Evolutionary conservation across 37 sponge, comb jelly and placozoan species (phyloP).

Genomic region (Trichoplax adhaerens): DNA sequence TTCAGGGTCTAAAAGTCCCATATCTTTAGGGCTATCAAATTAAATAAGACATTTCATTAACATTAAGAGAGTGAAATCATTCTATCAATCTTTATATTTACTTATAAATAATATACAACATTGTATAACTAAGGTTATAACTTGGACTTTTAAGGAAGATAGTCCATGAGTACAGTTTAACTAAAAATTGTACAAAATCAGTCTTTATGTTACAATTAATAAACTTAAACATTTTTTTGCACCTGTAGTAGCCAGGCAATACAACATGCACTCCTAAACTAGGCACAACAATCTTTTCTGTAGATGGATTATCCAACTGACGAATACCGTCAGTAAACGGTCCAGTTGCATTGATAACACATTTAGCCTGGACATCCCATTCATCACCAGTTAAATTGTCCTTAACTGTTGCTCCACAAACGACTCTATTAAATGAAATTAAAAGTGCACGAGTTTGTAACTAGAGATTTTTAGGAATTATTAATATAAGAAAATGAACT

Average conservation of each 20-base stretch:
- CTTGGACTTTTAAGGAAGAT: too few species aligned
- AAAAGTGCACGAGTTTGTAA: not conserved
- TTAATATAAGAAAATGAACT: not conserved
- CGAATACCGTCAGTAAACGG: conserved; percentile 82
- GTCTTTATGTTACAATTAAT: too few species aligned
- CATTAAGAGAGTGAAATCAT: too few species aligned
- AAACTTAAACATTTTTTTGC: too few species aligned
- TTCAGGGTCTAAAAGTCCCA: conserved; percentile 91
- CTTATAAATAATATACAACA: too few species aligned
- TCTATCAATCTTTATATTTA: too few species aligned
- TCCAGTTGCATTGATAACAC: conserved; percentile 95
- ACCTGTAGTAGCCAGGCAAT: conserved; percentile 83
- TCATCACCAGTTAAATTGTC: conserved; percentile 60
- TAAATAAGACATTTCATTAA: not conserved
- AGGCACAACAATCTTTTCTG: conserved; percentile 53
- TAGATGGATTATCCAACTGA: conserved; percentile 60
- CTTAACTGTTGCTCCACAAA: conserved; percentile 56
- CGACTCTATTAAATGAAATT: conserved; percentile 14
- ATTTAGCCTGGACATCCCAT: conserved; percentile 77
- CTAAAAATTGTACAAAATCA: too few species aligned
- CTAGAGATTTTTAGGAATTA: not conserved
- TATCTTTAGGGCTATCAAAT: conserved; percentile 51
- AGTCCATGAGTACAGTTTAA: too few species aligned
- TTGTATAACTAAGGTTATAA: too few species aligned
- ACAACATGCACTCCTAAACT: conserved; percentile 84